These are phyloP conservation scores for Vireo altiloquus DNA, from an alignment of 2,113 vertebrate genomes.

Conservation along the genomic window DNA sequence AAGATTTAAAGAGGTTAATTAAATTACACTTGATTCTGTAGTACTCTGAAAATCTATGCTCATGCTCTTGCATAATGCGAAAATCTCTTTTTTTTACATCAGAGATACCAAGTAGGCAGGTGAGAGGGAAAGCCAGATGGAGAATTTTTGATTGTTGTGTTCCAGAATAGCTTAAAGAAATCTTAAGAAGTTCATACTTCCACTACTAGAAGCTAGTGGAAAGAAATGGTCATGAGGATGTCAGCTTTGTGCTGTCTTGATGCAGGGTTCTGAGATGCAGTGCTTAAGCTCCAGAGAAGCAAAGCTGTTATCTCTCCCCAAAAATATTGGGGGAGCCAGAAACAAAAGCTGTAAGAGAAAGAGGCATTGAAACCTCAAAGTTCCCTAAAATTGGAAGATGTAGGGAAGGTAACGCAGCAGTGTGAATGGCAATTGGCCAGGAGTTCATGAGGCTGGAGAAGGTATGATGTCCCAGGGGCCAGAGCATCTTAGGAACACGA, in stretches of 20 bases:
- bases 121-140: not conserved
- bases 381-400: not conserved
- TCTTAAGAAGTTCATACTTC: not conserved
- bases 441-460: not conserved
- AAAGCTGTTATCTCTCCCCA: not conserved
- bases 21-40: not conserved
- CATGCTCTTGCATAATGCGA: not conserved
- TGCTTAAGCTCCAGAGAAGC: not conserved
- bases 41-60: not conserved
- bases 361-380: not conserved
- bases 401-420: not conserved
- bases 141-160: not conserved
- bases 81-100: not conserved
- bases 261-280: not conserved
- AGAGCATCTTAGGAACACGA: not conserved
- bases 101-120: not conserved
- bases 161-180: not conserved
- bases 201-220: not conserved
- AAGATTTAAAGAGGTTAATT: not conserved
- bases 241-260: not conserved
- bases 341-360: not conserved
- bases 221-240: not conserved
- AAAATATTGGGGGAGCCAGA: not conserved
- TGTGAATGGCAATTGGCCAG: not conserved
- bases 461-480: rapidly evolving